Evolutionary conservation across 2,888 invertebrate species (phyloP).

Genomic region (Taphrorychus bicolor): DNA sequence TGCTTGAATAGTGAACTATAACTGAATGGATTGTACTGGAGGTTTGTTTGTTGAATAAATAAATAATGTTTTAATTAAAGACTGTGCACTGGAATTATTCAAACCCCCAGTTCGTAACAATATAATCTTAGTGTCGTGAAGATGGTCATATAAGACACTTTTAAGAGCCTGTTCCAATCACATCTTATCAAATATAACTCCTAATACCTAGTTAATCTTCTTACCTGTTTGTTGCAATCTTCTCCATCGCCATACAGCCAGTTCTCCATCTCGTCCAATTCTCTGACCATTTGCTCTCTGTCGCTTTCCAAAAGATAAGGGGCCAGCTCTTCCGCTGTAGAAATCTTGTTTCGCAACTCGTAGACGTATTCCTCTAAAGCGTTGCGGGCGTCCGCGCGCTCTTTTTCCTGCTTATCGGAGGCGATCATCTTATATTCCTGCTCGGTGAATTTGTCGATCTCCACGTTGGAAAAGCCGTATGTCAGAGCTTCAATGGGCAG

Average conservation of each 20-base stretch:
- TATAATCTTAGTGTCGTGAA: too few relatives aligned
- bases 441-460: slow-evolving; percentile 78
- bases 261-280: slow-evolving; percentile 86
- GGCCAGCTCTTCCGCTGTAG: slow-evolving; percentile 72
- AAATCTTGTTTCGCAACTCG: slow-evolving; percentile 88
- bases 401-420: slow-evolving; percentile 91
- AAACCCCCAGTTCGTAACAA: too few relatives aligned
- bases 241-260: slow-evolving; percentile 99
- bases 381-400: slow-evolving; percentile 94
- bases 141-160: too few relatives aligned
- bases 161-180: too few relatives aligned
- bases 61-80: too few relatives aligned
- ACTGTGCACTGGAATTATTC: too few relatives aligned
- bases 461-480: slow-evolving; percentile 73
- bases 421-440: slow-evolving; percentile 64
- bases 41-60: too few relatives aligned
- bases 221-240: slow-evolving; percentile 71
- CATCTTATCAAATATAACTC: too few relatives aligned
- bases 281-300: slow-evolving; percentile 67
- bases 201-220: too few relatives aligned
- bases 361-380: slow-evolving; percentile 98
- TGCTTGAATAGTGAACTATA: too few relatives aligned
- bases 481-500: slow-evolving; percentile 82
- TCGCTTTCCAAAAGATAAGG: slow-evolving; percentile 78
- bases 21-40: too few relatives aligned